Evolutionary conservation across 1,140 invertebrate genomes (phyloP).

Genomic region (Battus philenor): DNA sequence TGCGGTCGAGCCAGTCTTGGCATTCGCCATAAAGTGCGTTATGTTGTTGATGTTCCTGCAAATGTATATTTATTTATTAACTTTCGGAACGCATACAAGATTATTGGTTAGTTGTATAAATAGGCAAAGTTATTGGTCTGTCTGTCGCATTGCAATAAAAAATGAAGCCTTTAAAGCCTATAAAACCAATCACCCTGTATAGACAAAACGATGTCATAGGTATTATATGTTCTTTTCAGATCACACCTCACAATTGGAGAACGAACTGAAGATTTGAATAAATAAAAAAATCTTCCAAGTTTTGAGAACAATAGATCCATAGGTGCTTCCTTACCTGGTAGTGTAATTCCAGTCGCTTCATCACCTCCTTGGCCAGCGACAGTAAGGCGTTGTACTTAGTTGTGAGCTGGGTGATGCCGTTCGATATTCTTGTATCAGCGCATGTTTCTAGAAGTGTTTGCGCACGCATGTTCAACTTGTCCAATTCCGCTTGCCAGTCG

Average conservation of each 20-base stretch:
- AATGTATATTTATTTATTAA: background rate
- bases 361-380: slow-evolving; percentile 94
- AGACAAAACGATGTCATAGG: too few relatives aligned
- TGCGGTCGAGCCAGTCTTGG: slow-evolving; percentile 92
- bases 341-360: slow-evolving; percentile 91
- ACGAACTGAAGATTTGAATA: too few relatives aligned
- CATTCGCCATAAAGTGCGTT: slow-evolving; percentile 93
- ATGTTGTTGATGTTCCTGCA: slow-evolving; percentile 90
- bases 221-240: too few relatives aligned
- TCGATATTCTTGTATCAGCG: slow-evolving; percentile 94
- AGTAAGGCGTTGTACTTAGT: slow-evolving; percentile 96
- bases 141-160: too few relatives aligned
- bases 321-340: too few relatives aligned
- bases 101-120: too few relatives aligned
- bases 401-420: slow-evolving; percentile 94
- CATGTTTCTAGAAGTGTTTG: slow-evolving; percentile 94
- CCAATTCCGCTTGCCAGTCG: slow-evolving; percentile 95
- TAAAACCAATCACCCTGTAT: too few relatives aligned
- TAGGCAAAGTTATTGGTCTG: too few relatives aligned
- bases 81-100: background rate
- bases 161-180: too few relatives aligned
- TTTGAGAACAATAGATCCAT: too few relatives aligned
- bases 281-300: too few relatives aligned
- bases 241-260: too few relatives aligned
- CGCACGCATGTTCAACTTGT: slow-evolving; percentile 93